Conservation (phyloP, 2,797 vertebrate species). For the Monodelphis domestica region DNA sequence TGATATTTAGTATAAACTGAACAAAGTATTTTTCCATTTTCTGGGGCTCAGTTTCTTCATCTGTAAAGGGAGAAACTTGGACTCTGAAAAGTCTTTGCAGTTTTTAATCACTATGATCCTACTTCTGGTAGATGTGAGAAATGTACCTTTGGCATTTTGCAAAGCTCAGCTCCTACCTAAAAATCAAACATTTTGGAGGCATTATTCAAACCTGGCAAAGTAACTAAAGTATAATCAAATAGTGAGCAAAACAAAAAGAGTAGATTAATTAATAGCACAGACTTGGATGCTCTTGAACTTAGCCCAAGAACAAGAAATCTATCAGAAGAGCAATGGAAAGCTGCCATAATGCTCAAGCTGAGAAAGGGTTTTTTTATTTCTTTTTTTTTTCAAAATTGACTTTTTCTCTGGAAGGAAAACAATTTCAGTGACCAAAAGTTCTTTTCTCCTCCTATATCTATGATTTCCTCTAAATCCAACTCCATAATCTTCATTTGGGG, state of each 20-base stretch:
- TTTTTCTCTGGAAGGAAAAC: not conserved
- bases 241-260: slow-evolving; percentile 7
- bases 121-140: slow-evolving; percentile 18
- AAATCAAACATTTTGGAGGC: slow-evolving; percentile 28
- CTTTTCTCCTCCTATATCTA: not conserved
- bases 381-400: not conserved
- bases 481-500: not conserved
- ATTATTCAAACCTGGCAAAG: not conserved
- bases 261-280: slow-evolving; percentile 45
- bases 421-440: not conserved
- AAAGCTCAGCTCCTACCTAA: not conserved
- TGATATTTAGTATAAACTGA: not conserved
- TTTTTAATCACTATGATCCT: not conserved
- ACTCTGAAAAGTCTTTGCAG: not conserved
- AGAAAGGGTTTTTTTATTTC: not conserved
- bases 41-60: not conserved
- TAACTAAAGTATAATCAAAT: slow-evolving; percentile 37
- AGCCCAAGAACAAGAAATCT: slow-evolving; percentile 29
- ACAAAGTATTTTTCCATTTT: not conserved
- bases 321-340: slow-evolving; percentile 32
- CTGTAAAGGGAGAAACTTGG: not conserved
- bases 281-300: slow-evolving; percentile 44
- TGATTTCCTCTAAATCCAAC: slow-evolving; percentile 41
- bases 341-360: not conserved
- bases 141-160: not conserved